phyloP scores from a whole-genome alignment of 2,113 vertebrate genomes.

The Elachura formosa region DNA sequence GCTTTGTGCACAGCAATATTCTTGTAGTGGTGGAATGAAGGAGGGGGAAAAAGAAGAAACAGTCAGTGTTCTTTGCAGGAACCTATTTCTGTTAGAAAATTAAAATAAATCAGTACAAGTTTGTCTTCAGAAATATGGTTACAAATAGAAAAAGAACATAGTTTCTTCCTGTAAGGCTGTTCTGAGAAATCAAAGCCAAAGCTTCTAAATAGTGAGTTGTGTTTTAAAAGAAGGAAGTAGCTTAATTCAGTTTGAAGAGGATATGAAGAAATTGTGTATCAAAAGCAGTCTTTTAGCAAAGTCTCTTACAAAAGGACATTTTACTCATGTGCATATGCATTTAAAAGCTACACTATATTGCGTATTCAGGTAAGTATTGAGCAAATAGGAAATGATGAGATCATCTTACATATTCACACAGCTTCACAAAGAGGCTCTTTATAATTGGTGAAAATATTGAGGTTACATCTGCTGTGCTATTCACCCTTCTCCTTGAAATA shows the following conservation, averaged over 20 bases:
- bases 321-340: slow-evolving; percentile 67
- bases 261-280: slow-evolving; percentile 65
- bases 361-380: slow-evolving; percentile 77
- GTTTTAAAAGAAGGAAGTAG: slow-evolving; percentile 71
- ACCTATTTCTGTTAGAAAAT: slow-evolving; percentile 68
- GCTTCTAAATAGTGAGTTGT: slow-evolving; percentile 72
- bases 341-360: slow-evolving; percentile 71
- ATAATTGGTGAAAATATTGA: slow-evolving; percentile 48
- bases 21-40: not conserved
- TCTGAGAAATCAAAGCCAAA: slow-evolving; percentile 72
- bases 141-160: slow-evolving; percentile 67
- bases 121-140: slow-evolving; percentile 73
- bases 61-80: slow-evolving; percentile 64
- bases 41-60: slow-evolving; percentile 55
- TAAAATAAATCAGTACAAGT: slow-evolving; percentile 72
- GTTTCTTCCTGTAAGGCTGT: slow-evolving; percentile 69
- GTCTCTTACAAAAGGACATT: slow-evolving; percentile 71
- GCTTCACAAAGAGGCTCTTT: slow-evolving; percentile 74
- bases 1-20: slow-evolving; percentile 55
- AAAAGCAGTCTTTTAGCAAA: slow-evolving; percentile 71
- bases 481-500: slow-evolving; percentile 50
- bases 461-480: slow-evolving; percentile 60
- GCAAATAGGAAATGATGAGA: slow-evolving; percentile 78
- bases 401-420: slow-evolving; percentile 71
- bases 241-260: slow-evolving; percentile 71